These are phyloP conservation scores for Atherinomorus stipes DNA, from an alignment of 2,113 vertebrate genomes.

Conservation along the genomic window DNA sequence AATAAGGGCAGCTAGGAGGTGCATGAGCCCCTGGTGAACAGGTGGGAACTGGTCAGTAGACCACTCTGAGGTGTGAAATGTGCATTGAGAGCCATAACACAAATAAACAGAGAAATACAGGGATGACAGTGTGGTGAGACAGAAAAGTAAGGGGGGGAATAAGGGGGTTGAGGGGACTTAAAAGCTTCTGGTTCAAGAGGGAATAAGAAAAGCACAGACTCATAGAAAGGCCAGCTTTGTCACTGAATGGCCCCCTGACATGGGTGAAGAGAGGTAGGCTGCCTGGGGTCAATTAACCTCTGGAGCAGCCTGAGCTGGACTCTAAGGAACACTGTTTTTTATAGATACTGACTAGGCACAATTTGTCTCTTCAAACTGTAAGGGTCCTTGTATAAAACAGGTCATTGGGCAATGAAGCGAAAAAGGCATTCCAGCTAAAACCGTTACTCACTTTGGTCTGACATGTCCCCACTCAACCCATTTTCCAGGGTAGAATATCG, in stretches of 20 bases:
- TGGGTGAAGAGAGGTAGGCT: conserved; percentile 44
- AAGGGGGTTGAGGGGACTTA: no score
- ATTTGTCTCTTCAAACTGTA: conserved; percentile 13
- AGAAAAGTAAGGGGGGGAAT: neutral
- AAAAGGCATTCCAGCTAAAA: conserved; percentile 49
- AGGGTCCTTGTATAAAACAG: conserved; percentile 54
- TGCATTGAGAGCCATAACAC: neutral
- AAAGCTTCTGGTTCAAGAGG: neutral
- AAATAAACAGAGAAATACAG: neutral
- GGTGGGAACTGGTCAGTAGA: conserved; percentile 46
- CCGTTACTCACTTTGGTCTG: neutral
- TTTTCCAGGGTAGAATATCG: neutral
- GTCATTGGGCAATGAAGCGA: conserved; percentile 54
- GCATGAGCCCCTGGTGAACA: conserved; percentile 44
- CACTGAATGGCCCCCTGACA: conserved; percentile 28
- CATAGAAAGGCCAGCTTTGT: conserved; percentile 38
- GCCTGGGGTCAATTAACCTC: conserved; percentile 70
- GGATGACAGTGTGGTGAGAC: neutral
- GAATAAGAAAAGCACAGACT: conserved; percentile 5
- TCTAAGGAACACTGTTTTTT: conserved; percentile 63
- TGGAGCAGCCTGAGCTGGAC: conserved; percentile 31
- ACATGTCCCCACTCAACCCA: neutral
- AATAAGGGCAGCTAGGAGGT: conserved; percentile 52
- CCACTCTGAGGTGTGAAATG: conserved; percentile 25
- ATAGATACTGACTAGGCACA: conserved; percentile 64